phyloP scores from a whole-genome alignment of 1,140 invertebrate genomes.

The Hyphantria cunea region DNA sequence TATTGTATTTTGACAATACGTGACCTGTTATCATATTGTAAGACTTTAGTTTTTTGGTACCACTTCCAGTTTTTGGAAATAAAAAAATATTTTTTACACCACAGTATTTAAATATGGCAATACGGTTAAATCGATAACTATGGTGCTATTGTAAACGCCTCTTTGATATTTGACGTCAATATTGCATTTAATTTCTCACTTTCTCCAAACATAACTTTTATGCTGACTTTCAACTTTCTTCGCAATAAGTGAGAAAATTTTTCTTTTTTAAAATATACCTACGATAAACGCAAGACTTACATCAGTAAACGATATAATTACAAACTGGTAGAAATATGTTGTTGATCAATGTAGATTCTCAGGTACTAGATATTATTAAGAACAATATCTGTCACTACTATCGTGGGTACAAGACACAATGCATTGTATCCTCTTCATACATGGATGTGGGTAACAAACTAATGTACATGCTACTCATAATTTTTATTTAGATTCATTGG shows the following conservation, averaged over 20 bases:
- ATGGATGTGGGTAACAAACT: conserved; percentile 39
- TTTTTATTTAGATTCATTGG: not conserved
- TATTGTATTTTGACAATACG: no score
- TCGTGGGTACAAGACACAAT: conserved; percentile 36
- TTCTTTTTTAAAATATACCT: not conserved
- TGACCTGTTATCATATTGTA: no score
- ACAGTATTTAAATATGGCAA: no score
- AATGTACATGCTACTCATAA: not conserved
- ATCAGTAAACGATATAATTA: no score
- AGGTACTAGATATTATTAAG: conserved; percentile 36
- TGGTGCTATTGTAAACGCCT: no score
- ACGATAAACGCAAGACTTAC: not conserved
- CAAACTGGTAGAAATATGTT: no score
- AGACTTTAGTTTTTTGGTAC: no score
- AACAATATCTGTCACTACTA: conserved; percentile 40
- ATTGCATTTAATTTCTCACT: not conserved
- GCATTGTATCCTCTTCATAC: conserved; percentile 42
- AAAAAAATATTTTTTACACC: no score
- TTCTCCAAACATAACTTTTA: conserved; percentile 15
- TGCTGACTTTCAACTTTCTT: conserved; percentile 28
- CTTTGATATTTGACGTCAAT: no score
- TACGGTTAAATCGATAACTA: no score
- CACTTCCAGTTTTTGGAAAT: no score
- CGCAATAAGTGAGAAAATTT: conserved; percentile 9
- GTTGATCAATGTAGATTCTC: not conserved